Evolutionary conservation across 2,113 vertebrate genomes (phyloP), one percentile per base, ranked within the genome.

Genomic region (Telmatochromis sp.): DNA sequence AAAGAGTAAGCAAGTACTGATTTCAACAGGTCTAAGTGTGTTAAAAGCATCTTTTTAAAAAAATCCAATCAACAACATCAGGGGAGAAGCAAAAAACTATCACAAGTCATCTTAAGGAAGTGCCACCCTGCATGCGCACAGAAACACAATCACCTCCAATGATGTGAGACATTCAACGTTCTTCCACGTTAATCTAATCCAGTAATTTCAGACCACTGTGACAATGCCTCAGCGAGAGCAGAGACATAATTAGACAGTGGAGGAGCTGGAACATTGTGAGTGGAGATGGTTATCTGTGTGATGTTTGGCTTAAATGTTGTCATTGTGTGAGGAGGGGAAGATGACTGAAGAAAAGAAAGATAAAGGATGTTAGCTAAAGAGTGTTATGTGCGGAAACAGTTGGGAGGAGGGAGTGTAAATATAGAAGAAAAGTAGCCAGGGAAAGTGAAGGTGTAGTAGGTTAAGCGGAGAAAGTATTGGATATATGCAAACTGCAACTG

Each of bases 201-300:
- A 23, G 79, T 87, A 78, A 92, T 90, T 90, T 82, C 85, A 84
- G 60, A 70, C 53, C 60, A 51, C 45, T 47, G 82, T 79, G 82
- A 58, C 89, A 78, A 51, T 51, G 73, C 28, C 70, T 87, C 63
- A 21, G 42, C 3, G 40, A 91, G 70, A 82, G 63, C n/a, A 85
- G 78, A 13, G 5, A 51, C 31, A 28, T 87, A 89, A 90, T 91
- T 90, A 87, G 73, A 78, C 45, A 51, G 45, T 13, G 49, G 80
- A 82, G 57, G 49, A 85, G 86, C 57, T 26, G 33, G 23, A 57
- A 65, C 70, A 80, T 45, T 70, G 65, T 10, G 78, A 68, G 4
- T 49, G 65, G 82, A 86, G 88, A 91, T 90, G 87, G 86, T 83
- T 78, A 78, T 78, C 45, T 51, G 3, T 86, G 79, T 45, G 55